Conservation (phyloP, 2,888 invertebrate species). For the Diadromus collaris region DNA sequence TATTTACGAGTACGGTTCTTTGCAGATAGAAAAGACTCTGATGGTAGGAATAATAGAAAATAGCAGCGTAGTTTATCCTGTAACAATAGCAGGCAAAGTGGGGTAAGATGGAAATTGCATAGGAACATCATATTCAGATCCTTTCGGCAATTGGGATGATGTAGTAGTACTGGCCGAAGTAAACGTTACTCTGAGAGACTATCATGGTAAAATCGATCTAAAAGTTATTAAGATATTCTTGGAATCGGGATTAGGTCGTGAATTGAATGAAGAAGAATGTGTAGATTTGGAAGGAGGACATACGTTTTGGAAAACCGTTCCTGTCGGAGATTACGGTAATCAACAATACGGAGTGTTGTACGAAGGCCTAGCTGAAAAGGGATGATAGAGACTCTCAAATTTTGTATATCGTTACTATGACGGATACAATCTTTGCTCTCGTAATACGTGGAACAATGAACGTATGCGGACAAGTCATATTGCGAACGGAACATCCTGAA, state of each 20-base stretch:
- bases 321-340: neutral
- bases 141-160: slow-evolving; percentile 18
- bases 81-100: slow-evolving; percentile 2
- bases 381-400: neutral
- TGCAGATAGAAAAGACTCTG: slow-evolving; percentile 7
- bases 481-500: slow-evolving; percentile 38
- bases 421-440: slow-evolving; percentile 23
- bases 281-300: slow-evolving; percentile 20
- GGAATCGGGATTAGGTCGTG: slow-evolving; percentile 16
- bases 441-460: neutral
- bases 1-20: slow-evolving; percentile 4
- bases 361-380: slow-evolving; percentile 13
- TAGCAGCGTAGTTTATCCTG: slow-evolving; percentile 6
- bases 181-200: slow-evolving; percentile 9
- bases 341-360: slow-evolving; percentile 15
- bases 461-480: slow-evolving; percentile 22
- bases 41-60: neutral
- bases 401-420: slow-evolving; percentile 15
- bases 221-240: slow-evolving; percentile 21
- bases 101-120: slow-evolving; percentile 1
- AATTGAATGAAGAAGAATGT: slow-evolving; percentile 10
- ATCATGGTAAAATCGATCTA: neutral
- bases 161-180: slow-evolving; percentile 17
- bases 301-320: slow-evolving; percentile 25
- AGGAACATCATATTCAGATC: slow-evolving; percentile 7